Evolutionary conservation across 2,797 vertebrate species (phyloP).

Genomic region (Oreochromis mossambicus): DNA sequence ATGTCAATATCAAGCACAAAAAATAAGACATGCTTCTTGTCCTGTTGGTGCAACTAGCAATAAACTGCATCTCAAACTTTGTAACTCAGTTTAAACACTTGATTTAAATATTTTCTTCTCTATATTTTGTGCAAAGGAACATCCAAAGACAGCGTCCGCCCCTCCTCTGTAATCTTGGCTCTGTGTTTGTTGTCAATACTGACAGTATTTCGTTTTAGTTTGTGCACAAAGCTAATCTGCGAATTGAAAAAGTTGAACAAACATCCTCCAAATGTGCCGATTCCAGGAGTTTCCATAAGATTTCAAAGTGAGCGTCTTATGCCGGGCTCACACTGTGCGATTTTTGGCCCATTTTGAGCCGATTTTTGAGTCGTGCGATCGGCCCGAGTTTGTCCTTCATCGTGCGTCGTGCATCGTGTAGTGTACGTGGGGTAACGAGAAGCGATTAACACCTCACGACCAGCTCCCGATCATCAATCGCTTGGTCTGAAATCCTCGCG

Average conservation of each 20-base stretch:
- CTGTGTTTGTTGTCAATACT: background rate
- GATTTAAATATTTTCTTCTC: background rate
- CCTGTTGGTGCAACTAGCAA: background rate
- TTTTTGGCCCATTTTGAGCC: too few relatives aligned
- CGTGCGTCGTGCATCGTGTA: too few relatives aligned
- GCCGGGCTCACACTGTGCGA: too few relatives aligned
- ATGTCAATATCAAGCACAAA: background rate
- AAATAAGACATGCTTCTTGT: background rate
- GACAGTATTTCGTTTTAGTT: background rate
- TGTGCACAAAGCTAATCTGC: background rate
- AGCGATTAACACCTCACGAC: too few relatives aligned
- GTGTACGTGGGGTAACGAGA: too few relatives aligned
- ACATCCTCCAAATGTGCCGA: background rate
- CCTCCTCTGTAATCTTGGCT: fast-evolving
- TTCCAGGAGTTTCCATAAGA: background rate
- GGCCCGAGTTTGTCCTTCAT: too few relatives aligned
- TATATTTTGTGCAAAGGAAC: background rate
- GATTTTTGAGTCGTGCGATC: too few relatives aligned
- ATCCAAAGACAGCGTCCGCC: fast-evolving
- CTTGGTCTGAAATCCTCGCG: too few relatives aligned
- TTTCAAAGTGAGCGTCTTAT: background rate
- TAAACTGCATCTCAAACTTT: background rate
- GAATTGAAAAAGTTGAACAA: background rate
- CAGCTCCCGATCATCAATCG: too few relatives aligned
- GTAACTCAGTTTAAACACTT: background rate